Evolutionary conservation across 2,113 vertebrate genomes (phyloP), one percentile per base, ranked within the genome.

Genomic region (Cyanocitta stelleri): DNA sequence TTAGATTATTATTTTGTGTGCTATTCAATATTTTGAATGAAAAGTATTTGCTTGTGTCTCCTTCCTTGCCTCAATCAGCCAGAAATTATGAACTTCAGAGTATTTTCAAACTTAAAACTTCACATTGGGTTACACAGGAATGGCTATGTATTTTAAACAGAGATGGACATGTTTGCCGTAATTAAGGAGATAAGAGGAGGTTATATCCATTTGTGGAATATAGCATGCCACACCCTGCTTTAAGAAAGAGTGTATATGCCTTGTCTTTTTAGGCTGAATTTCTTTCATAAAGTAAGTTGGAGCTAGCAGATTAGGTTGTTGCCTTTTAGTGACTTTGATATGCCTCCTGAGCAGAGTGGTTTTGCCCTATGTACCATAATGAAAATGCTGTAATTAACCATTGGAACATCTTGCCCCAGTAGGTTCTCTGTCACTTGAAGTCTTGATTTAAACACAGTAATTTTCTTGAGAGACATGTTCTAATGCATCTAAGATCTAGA

Each of bases 371-470:
- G 90, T 85, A 55, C 90, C 76, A 43, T 96, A 93, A 96, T 90
- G 93, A 95, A 79, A 11, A 6, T 58, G 62, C 79, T 59, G 30
- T 96, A 95, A 96, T 95, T 96, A 96, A 90, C 92, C 96, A 87
- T 49, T 96, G 83, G 85, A 94, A 90, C 73, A 81, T 89, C 90
- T 95, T 95, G 90, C 95, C 90, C 89, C 86, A 72, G 73, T 81
- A 96, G 94, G 76, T 96, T 94, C 95, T 96, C 83, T 93, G 90
- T 96, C 93, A 89, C 90, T 94, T 96, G 76, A 95, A 96, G 95
- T 94, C 93, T 92, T 96, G 95, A 96, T 96, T 96, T 94, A 92
- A 90, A 78, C n/a, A 78, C 48, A 78, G 19, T 59, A 46, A 75
- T 95, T 90, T 93, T 93, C 76, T 93, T 75, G 69, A 87, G 90